These are phyloP conservation scores for Ivindomyrus marchei DNA, from an alignment of 2,113 vertebrate genomes.

Conservation along the genomic window DNA sequence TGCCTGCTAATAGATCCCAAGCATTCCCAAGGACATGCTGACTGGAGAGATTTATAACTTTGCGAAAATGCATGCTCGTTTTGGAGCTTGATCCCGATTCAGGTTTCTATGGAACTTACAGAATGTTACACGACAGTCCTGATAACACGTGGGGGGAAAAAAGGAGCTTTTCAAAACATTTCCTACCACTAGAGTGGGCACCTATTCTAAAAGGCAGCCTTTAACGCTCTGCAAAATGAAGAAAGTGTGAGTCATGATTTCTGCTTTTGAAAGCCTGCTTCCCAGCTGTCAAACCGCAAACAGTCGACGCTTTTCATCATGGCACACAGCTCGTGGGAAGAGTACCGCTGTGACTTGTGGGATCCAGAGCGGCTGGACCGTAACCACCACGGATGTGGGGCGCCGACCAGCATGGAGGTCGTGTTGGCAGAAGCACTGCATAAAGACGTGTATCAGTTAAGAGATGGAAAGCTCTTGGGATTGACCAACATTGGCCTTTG, in stretches of 20 bases:
- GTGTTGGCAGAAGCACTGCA: background rate
- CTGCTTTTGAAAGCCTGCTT: background rate
- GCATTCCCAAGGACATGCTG: background rate
- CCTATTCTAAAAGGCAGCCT: conserved; percentile 1
- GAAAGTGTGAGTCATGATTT: background rate
- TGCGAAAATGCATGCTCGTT: background rate
- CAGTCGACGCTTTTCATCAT: background rate
- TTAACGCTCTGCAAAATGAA: background rate
- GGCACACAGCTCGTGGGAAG: background rate
- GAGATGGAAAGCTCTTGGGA: background rate
- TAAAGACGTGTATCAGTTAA: background rate
- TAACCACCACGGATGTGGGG: background rate
- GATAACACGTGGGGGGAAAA: background rate
- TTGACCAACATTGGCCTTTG: background rate
- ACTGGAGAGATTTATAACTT: background rate
- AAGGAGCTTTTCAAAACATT: background rate
- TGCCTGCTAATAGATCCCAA: background rate
- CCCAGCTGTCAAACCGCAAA: background rate
- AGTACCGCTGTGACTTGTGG: background rate
- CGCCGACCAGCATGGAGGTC: background rate
- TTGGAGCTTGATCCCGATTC: background rate
- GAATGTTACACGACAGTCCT: background rate
- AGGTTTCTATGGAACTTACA: background rate
- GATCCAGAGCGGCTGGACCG: background rate
- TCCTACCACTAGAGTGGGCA: background rate